Percentiles rank a stretch among this genome's conserved stretches.
These are phyloP conservation scores for Colostygia pectinataria DNA, from an alignment of 2,888 invertebrate genomes.

Conservation along the genomic window DNA sequence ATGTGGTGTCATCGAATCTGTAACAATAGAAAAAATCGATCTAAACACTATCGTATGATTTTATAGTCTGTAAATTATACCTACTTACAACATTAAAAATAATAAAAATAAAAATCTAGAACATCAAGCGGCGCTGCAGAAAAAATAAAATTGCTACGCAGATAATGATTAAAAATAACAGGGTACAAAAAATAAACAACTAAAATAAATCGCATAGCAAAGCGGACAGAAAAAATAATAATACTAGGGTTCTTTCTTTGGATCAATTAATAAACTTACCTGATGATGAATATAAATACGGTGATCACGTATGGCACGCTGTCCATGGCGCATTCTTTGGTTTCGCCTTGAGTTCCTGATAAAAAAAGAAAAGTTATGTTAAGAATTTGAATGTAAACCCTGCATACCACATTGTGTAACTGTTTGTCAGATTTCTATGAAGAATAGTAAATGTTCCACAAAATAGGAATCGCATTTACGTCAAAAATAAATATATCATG, in stretches of 20 bases:
- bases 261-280: conserved; percentile 3
- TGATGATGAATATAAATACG: background rate
- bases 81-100: background rate
- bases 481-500: too few species aligned
- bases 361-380: conserved; percentile 4
- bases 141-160: conserved; percentile 35
- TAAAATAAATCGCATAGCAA: conserved; percentile 20
- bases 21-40: conserved; percentile 51
- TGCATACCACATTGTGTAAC: too few species aligned
- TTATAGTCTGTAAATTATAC: too few species aligned
- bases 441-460: too few species aligned
- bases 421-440: too few species aligned
- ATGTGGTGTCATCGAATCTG: conserved; percentile 36
- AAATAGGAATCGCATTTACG: too few species aligned
- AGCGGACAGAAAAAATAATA: conserved; percentile 1
- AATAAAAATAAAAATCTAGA: conserved; percentile 22
- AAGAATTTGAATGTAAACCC: background rate
- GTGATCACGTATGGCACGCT: too few species aligned
- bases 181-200: conserved; percentile 7
- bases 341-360: conserved; percentile 1
- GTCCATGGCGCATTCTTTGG: background rate
- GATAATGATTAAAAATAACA: conserved; percentile 7
- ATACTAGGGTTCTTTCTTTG: too few species aligned
- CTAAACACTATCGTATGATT: conserved; percentile 33
- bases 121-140: conserved; percentile 45